phyloP scores from a whole-genome alignment of 2,113 vertebrate species.

The Rhinoptilus africanus region DNA sequence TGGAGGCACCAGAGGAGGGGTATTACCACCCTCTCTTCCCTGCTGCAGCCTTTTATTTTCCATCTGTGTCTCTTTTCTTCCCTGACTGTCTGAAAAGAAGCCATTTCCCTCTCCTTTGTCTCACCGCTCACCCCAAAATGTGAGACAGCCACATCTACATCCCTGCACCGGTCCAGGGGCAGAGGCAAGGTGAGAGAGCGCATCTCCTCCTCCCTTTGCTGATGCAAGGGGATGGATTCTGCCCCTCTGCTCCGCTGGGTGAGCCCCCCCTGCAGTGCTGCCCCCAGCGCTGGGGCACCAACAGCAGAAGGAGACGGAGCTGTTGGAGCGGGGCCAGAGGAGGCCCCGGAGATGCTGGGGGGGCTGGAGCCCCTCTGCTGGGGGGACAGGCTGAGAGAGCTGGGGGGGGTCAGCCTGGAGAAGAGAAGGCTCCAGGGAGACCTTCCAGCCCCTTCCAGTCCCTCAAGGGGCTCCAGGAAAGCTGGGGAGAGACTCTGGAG shows the following conservation, averaged over 20 bases:
- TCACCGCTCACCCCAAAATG: background rate
- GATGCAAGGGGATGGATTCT: background rate
- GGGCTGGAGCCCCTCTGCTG: background rate
- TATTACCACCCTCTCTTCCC: background rate
- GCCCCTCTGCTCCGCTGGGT: background rate
- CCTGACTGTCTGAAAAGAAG: background rate
- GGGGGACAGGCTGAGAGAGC: too few species aligned
- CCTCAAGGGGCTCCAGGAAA: background rate
- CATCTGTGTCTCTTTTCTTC: background rate
- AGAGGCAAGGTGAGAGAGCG: background rate
- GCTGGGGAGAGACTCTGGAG: too few species aligned
- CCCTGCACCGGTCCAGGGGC: rapidly evolving
- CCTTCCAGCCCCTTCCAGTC: background rate
- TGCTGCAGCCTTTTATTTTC: rapidly evolving
- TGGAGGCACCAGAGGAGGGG: background rate
- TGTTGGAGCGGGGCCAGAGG: background rate
- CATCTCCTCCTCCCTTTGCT: background rate
- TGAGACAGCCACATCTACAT: background rate
- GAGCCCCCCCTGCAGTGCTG: background rate
- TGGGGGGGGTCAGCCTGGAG: background rate
- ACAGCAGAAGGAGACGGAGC: background rate
- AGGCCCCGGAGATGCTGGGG: rapidly evolving
- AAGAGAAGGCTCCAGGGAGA: background rate
- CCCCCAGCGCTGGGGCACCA: background rate
- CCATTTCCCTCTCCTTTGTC: background rate